Percentiles rank a stretch among this genome's conserved stretches.
Conservation (phyloP, 2,797 vertebrate species). For the Gymnothorax javanicus region DNA sequence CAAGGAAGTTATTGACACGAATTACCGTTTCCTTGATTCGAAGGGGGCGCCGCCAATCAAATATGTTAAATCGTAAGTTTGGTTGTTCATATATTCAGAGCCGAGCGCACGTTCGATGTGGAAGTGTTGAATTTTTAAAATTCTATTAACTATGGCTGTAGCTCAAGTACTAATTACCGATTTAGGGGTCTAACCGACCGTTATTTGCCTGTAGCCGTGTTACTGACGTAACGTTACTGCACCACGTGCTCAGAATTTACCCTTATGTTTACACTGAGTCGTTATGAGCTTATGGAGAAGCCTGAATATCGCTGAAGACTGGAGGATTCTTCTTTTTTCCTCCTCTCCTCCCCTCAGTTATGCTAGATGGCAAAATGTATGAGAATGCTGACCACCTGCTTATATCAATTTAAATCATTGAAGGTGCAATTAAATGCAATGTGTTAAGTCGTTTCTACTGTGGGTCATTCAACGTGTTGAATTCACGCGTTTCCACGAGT, state of each 20-base stretch:
- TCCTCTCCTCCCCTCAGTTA: too few species aligned
- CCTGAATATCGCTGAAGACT: not conserved
- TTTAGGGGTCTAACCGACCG: not conserved
- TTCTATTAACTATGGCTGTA: not conserved
- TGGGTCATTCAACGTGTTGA: not conserved
- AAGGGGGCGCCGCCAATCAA: slow-evolving; percentile 85
- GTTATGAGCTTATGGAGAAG: not conserved
- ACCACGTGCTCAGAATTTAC: not conserved
- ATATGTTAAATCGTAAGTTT: slow-evolving; percentile 94
- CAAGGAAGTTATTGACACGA: slow-evolving; percentile 89
- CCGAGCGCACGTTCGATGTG: not conserved
- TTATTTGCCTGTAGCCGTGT: not conserved
- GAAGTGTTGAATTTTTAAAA: not conserved
- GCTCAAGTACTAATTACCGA: not conserved
- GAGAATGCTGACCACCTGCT: too few species aligned
- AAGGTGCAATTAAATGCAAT: too few species aligned
- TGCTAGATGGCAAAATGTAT: too few species aligned
- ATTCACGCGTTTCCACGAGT: not conserved
- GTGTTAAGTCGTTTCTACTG: too few species aligned
- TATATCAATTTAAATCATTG: too few species aligned
- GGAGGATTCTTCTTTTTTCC: too few species aligned
- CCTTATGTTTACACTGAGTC: not conserved
- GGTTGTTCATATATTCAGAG: not conserved
- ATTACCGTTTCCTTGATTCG: slow-evolving; percentile 86
- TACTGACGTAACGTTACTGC: not conserved